These are phyloP conservation scores for Bedellia somnulentella DNA, from an alignment of 2,888 invertebrate genomes.

Conservation along the genomic window DNA sequence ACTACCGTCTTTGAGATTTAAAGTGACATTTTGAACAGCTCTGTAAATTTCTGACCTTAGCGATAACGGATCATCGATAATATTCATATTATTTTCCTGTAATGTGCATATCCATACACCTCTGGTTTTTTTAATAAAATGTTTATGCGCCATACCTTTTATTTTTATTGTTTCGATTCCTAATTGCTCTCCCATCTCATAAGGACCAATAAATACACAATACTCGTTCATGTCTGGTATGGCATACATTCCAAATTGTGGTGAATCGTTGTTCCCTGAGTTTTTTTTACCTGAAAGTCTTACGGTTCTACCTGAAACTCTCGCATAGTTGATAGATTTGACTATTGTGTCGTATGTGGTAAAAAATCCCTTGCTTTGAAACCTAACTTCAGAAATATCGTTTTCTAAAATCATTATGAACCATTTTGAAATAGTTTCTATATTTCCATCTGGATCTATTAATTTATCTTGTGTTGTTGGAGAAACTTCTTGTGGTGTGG, in stretches of 20 bases:
- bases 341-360: slow-evolving; percentile 55
- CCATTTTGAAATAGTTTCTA: slow-evolving; percentile 42
- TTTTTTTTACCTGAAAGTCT: slow-evolving; percentile 36
- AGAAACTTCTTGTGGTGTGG: neutral
- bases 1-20: no score
- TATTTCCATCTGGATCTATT: no score
- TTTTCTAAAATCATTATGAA: slow-evolving; percentile 56
- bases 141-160: slow-evolving; percentile 12
- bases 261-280: slow-evolving; percentile 15
- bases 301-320: slow-evolving; percentile 46
- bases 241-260: slow-evolving; percentile 48
- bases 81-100: slow-evolving; percentile 33
- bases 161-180: slow-evolving; percentile 41
- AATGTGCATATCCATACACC: slow-evolving; percentile 43
- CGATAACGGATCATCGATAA: slow-evolving; percentile 39
- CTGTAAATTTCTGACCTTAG: no score
- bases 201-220: slow-evolving; percentile 45
- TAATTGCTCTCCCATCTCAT: slow-evolving; percentile 32
- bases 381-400: slow-evolving; percentile 54
- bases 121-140: slow-evolving; percentile 19
- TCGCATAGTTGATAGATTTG: slow-evolving; percentile 46
- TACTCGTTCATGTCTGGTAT: slow-evolving; percentile 28
- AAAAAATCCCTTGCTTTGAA: slow-evolving; percentile 49
- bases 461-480: neutral
- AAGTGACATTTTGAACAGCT: no score